A percentile compares a stretch with the other conserved stretches of the same genome.
These are phyloP conservation scores for roundworm (Caenorhabditis elegans) DNA, from an alignment of 1,140 invertebrate genomes.

Conservation along the genomic window DNA sequence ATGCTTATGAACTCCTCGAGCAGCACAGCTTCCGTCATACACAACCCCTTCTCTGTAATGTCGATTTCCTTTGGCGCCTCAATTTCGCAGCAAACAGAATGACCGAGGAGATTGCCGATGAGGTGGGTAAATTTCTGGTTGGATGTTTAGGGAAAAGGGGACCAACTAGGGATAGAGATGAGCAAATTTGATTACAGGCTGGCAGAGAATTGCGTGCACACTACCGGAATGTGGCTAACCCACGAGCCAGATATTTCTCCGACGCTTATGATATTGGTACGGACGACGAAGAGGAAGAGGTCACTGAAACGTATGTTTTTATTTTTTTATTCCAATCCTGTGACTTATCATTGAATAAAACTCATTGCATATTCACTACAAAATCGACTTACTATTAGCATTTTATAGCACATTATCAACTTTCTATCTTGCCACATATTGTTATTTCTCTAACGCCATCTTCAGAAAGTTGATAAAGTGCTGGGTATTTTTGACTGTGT, in stretches of 20 bases:
- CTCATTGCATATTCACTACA: neutral
- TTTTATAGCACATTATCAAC: no score
- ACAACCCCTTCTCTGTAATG: conserved; percentile 42
- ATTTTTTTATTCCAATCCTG: neutral
- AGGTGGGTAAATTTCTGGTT: neutral
- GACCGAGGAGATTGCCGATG: conserved; percentile 49
- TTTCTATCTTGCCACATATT: no score
- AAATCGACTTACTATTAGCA: neutral
- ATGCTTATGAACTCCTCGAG: conserved; percentile 50
- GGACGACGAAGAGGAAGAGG: conserved; percentile 25
- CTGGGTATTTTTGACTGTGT: no score
- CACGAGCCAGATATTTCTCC: conserved; percentile 43
- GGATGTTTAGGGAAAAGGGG: neutral
- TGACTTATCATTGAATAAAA: neutral
- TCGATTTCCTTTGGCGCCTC: conserved; percentile 49
- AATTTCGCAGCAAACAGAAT: conserved; percentile 48
- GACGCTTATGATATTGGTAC: conserved; percentile 17
- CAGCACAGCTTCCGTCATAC: conserved; percentile 46
- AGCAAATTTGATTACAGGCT: conserved; percentile 29
- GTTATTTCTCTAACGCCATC: no score
- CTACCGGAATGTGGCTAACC: conserved; percentile 32
- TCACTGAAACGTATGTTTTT: neutral
- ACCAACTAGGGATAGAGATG: conserved; percentile 5
- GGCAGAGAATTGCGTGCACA: conserved; percentile 30
- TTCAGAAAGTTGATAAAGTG: no score